Base-by-base conservation (phyloP, 2,797 vertebrate species). In the Octomys mimax region DNA sequence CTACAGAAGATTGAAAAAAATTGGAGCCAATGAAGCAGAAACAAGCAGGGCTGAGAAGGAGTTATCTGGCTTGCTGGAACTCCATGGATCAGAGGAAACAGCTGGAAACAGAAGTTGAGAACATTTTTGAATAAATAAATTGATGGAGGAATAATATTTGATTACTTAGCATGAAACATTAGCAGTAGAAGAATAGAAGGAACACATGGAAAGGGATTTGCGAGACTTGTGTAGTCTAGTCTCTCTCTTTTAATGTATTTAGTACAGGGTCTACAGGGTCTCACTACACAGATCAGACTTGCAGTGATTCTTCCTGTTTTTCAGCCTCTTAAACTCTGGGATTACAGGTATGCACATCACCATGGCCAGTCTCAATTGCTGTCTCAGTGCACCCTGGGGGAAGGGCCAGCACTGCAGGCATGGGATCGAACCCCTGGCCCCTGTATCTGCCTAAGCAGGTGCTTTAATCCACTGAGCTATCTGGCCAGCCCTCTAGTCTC, bases 51-150 rank as follows among this genome's bases (percentile, higher is more conserved):
- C 31, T 73, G 61, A 94, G 42, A 81, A 13, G 75, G 42, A 54
- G 31, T 49, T 57, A 92, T 77, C 39, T 80, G 5, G 26, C 57
- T 96, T 84, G 14, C 33, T 46, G 85, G 71, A 57, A 77, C n/a
- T 83, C 80, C 91, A 81, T 36, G 36, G 5, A 39, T 92, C n/a
- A 33, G 36, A 85, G 68, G 77, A 95, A 89, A 85, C 2, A 61
- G 11, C 39, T 87, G 16, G 46, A 93, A 88, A 39, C 26, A 66
- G 54, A 81, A 49, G 36, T 62, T 19, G 22, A 88, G 33, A 28
- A 71, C 39, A 36, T 87, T 75, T 70, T 81, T 92, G 36, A 93
- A 77, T 73, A 80, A 94, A 75, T 62, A 90, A 70, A 78, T 54
- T 46, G 31, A 93, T 24, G 68, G 19, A 78, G 33, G 61, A 95